Percentiles rank a stretch among this genome's conserved stretches.
phyloP scores from a whole-genome alignment of 2,797 vertebrate genomes.

The Neopelma chrysocephalum region DNA sequence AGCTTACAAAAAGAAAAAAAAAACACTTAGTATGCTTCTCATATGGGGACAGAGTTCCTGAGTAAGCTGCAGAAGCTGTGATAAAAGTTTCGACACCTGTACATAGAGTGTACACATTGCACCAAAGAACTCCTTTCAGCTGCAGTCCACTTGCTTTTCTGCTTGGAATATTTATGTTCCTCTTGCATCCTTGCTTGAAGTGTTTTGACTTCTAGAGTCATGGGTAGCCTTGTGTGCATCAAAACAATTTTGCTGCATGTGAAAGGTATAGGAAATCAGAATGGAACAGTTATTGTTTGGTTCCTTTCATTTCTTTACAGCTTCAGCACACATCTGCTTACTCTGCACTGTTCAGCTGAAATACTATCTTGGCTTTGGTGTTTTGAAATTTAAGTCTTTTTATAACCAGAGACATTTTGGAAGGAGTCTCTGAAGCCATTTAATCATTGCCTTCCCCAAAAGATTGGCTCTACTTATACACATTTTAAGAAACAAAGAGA shows the following conservation, averaged over 20 bases:
- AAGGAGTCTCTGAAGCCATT: background rate
- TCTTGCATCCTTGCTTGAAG: background rate
- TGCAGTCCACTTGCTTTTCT: background rate
- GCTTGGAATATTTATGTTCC: background rate
- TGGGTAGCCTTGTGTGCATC: background rate
- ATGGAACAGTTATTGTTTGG: background rate
- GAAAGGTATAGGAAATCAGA: background rate
- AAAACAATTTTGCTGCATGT: background rate
- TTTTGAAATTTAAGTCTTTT: background rate
- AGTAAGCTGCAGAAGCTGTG: background rate
- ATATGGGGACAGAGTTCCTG: background rate
- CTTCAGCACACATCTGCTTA: background rate
- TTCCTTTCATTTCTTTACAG: background rate
- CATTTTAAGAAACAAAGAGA: background rate
- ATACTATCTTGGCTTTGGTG: background rate
- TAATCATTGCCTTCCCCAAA: background rate
- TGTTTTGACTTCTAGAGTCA: background rate
- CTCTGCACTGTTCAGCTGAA: background rate
- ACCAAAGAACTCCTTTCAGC: background rate
- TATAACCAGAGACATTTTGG: background rate
- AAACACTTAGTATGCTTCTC: background rate
- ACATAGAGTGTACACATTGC: background rate
- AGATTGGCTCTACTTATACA: background rate
- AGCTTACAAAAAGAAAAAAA: background rate
- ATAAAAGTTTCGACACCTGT: background rate